These are phyloP conservation scores for Atethmia centrago DNA, from an alignment of 2,888 invertebrate genomes.

Conservation along the genomic window DNA sequence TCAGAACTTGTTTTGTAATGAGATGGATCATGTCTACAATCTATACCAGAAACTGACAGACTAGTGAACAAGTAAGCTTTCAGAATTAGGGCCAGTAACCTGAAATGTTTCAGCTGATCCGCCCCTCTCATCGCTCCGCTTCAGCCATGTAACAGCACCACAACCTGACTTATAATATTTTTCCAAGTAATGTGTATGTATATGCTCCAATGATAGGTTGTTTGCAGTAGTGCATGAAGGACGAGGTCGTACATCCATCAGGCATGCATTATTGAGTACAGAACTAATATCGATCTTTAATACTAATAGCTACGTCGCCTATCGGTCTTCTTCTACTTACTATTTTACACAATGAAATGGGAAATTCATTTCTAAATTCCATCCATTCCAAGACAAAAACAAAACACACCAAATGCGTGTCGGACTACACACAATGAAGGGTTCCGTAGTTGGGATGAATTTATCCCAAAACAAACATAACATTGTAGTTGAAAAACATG, in stretches of 20 bases:
- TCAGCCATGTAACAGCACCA: neutral
- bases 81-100: neutral
- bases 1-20: too few relatives aligned
- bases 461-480: too few relatives aligned
- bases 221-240: slow-evolving; percentile 46
- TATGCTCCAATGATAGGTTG: slow-evolving; percentile 14
- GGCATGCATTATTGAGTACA: slow-evolving; percentile 45
- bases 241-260: slow-evolving; percentile 42
- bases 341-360: neutral
- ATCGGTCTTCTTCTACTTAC: neutral
- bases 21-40: too few relatives aligned
- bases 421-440: too few relatives aligned
- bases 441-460: too few relatives aligned
- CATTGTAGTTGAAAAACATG: too few relatives aligned
- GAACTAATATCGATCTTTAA: slow-evolving; percentile 31
- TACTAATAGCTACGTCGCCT: slow-evolving; percentile 1
- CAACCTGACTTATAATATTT: slow-evolving; percentile 20
- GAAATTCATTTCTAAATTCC: neutral
- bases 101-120: too few relatives aligned
- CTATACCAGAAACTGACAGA: too few relatives aligned
- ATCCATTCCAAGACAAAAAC: neutral
- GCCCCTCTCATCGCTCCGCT: neutral
- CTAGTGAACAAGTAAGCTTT: too few relatives aligned
- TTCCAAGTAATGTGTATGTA: slow-evolving; percentile 47
- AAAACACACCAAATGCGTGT: too few relatives aligned